Conservation (phyloP, 2,797 vertebrate species). For the Gallirallus australis region DNA sequence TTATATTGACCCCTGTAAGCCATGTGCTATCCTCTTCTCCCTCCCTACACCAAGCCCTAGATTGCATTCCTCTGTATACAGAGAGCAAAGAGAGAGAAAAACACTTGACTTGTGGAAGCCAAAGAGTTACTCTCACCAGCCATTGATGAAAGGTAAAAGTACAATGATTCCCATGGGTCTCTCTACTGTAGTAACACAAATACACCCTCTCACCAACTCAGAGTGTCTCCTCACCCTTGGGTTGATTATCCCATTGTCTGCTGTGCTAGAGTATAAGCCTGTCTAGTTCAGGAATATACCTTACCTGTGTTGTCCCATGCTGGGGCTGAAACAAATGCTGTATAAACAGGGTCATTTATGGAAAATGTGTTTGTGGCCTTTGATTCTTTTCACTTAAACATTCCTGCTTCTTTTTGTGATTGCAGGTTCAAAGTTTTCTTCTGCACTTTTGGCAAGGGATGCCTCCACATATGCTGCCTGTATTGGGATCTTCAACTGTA, state of each 20-base stretch:
- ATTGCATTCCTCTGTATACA: neutral
- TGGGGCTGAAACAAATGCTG: neutral
- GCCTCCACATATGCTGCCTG: slow-evolving; percentile 98
- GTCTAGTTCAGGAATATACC: neutral
- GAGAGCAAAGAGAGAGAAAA: neutral
- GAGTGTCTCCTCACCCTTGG: neutral
- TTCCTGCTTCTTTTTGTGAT: neutral
- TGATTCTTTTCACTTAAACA: neutral
- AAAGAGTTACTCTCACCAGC: neutral
- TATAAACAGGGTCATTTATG: neutral
- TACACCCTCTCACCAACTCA: neutral
- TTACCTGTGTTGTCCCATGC: neutral
- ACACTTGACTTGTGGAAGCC: neutral
- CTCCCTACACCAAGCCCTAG: neutral
- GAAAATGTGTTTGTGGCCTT: neutral
- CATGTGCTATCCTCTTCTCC: neutral
- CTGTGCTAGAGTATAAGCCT: accelerated
- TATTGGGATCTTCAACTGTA: slow-evolving; percentile 93
- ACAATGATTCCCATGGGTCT: neutral
- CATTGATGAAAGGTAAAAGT: neutral
- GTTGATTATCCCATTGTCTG: neutral
- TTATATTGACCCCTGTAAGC: neutral
- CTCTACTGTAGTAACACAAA: neutral
- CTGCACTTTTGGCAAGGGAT: slow-evolving; percentile 99
- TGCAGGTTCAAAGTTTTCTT: slow-evolving; percentile 98